Base-by-base conservation (phyloP, 2,888 invertebrate genomes). In the Apodemia zela region DNA sequence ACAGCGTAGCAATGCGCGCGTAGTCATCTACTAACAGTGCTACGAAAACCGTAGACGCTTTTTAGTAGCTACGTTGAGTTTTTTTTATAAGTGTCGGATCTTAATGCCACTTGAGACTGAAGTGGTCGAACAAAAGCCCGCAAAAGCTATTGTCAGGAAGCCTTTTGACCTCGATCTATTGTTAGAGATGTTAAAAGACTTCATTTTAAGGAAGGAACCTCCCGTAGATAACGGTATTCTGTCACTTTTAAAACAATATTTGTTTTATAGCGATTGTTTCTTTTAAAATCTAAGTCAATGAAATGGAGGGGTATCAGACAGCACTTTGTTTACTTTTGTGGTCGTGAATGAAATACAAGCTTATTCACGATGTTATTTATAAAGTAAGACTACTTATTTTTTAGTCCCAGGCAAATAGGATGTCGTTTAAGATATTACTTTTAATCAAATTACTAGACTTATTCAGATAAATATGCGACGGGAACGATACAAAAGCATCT, bases 81-180 rank as follows among this genome's bases (percentile, higher is more conserved):
- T 63, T 61, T 25, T 71, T 73, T 72, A 67, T 71, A 68, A 68
- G 69, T 66, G 69, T 67, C 66, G 67, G 65, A 71, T 71, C 70
- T 72, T 69, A 71, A 71, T 70, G 72, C 71, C 67, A 69, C 72
- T 73, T 67, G 66, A 72, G 71, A 66, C 68, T 66, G 65, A 68
- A 72, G 71, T 69, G 72, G 69, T 61, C 65, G 72, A 71, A 75
- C 75, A 74, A 73, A 71, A 69, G 74, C 67, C 68, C 64, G 65
- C 68, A 67, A 66, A 67, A 68, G 74, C 74, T 70, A 71, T 75
- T 75, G 74, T 74, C 70, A 72, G 73, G 70, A 66, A 71, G 67
- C 73, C 69, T 73, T 73, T 74, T 74, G 74, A 74, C 74, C 74
- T 68, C 68, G 59, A 71, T 75, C 71, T 63, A 73, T 74, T 75